Conservation (phyloP, 1,140 invertebrate species). For the Lasioglossum albipes region DNA sequence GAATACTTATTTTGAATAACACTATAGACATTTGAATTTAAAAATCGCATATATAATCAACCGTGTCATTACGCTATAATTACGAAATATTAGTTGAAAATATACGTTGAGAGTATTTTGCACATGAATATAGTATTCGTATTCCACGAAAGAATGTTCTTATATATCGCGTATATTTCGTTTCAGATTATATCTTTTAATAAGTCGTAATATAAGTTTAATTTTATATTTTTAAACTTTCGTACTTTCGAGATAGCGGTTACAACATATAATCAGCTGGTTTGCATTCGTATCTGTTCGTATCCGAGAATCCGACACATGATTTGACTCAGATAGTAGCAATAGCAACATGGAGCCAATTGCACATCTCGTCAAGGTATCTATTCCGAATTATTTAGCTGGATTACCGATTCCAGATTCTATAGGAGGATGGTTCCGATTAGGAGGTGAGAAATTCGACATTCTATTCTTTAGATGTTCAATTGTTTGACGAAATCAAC, state of each 20-base stretch:
- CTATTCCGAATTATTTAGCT: constrained; percentile 88
- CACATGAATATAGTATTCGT: too few relatives aligned
- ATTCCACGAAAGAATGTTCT: too few relatives aligned
- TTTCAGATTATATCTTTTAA: too few relatives aligned
- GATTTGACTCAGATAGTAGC: constrained; percentile 43
- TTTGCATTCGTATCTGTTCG: constrained; percentile 11
- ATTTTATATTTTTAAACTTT: too few relatives aligned
- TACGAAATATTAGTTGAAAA: neutral
- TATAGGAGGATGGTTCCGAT: constrained; percentile 88
- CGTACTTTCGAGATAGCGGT: too few relatives aligned
- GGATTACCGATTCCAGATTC: constrained; percentile 88
- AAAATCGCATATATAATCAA: neutral
- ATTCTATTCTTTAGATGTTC: neutral
- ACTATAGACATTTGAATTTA: neutral
- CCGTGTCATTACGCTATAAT: neutral
- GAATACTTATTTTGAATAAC: neutral
- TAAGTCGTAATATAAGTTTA: too few relatives aligned
- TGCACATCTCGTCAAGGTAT: constrained; percentile 86
- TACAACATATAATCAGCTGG: too few relatives aligned
- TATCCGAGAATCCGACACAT: too few relatives aligned
- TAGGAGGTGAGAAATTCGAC: constrained; percentile 83
- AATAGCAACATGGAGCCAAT: constrained; percentile 84
- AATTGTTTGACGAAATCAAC: neutral
- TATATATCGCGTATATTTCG: too few relatives aligned
- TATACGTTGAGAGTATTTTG: neutral